Evolutionary conservation across 2,797 vertebrate species (phyloP).

Genomic region (Furcifer pardalis): DNA sequence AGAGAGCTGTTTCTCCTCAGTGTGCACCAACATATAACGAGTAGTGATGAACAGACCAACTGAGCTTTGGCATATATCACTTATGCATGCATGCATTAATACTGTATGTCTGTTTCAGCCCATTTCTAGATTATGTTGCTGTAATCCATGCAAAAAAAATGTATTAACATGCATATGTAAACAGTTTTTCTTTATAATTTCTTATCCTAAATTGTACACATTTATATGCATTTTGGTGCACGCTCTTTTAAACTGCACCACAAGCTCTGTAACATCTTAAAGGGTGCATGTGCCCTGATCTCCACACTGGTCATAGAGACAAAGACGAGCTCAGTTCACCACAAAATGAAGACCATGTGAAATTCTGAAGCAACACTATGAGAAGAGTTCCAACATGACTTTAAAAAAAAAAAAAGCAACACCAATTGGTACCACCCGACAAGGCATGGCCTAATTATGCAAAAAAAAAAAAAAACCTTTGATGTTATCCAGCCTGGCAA

Average conservation of each 20-base stretch:
- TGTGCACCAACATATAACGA: neutral
- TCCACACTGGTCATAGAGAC: neutral
- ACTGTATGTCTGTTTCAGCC: neutral
- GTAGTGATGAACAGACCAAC: neutral
- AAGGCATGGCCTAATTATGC: neutral
- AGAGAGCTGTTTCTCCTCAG: neutral
- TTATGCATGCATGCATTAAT: neutral
- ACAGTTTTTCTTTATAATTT: neutral
- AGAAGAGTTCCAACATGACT: neutral
- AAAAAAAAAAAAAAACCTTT: neutral
- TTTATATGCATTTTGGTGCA: neutral
- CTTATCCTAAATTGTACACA: neutral
- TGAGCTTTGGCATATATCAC: neutral
- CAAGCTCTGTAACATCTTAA: neutral
- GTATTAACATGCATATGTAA: neutral
- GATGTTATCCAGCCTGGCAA: neutral
- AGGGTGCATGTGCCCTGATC: neutral
- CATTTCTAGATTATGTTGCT: neutral
- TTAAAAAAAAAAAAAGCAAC: slow-evolving; percentile 26
- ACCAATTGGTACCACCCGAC: neutral
- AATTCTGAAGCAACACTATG: neutral
- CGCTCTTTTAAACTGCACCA: too few species aligned
- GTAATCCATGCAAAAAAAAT: neutral
- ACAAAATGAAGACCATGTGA: neutral
- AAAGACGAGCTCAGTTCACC: neutral